Conservation (phyloP, 1,140 invertebrate species). For the Papilio polyxenes region DNA sequence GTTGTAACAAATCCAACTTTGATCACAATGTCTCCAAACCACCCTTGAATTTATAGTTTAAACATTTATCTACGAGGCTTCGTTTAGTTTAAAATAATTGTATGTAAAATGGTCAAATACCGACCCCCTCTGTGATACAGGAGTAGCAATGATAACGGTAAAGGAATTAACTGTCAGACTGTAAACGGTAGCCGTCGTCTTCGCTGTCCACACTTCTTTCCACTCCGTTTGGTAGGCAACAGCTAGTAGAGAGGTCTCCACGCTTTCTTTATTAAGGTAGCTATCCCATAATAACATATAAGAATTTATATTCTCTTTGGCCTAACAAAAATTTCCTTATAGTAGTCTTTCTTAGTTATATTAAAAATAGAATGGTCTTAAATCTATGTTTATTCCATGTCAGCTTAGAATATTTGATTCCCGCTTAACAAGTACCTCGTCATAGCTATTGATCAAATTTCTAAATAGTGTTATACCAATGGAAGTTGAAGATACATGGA, state of each 20-base stretch:
- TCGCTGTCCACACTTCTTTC: slow-evolving; percentile 35
- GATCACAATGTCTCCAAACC: too few species aligned
- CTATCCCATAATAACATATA: not conserved
- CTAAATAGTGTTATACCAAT: not conserved
- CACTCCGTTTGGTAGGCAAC: slow-evolving; percentile 27
- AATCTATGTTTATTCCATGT: not conserved
- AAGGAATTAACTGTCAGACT: slow-evolving; percentile 47
- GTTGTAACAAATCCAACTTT: too few species aligned
- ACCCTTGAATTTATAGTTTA: too few species aligned
- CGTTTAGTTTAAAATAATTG: not conserved
- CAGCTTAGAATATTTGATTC: not conserved
- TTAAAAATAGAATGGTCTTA: too few species aligned
- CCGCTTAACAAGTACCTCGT: not conserved
- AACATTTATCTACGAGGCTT: too few species aligned
- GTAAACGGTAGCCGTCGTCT: slow-evolving; percentile 48
- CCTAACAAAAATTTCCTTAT: not conserved
- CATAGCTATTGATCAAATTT: not conserved
- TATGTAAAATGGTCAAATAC: not conserved
- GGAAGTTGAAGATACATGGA: too few species aligned
- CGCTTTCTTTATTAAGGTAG: slow-evolving; percentile 17
- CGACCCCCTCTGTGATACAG: slow-evolving; percentile 15
- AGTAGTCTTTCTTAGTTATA: too few species aligned
- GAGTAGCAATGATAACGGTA: slow-evolving; percentile 43
- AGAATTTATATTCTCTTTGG: not conserved
- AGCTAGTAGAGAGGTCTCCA: slow-evolving; percentile 27